Evolutionary conservation across 1,140 invertebrate species (phyloP), one percentile per base, ranked within the genome.

Genomic region (Anthonomus grandis): DNA sequence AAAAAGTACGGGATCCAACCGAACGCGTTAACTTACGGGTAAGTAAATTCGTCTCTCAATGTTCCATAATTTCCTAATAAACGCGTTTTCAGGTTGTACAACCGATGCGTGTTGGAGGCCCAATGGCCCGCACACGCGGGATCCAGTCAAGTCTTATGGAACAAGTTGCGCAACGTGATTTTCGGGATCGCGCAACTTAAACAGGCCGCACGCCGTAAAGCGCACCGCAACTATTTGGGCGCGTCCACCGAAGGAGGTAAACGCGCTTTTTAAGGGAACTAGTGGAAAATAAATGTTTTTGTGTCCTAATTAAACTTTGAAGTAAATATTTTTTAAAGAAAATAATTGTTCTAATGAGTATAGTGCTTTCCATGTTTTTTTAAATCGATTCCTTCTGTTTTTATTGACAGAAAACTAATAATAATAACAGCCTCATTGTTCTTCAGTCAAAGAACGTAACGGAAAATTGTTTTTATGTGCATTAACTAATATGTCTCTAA

Each of bases 11-110:
- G 92, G 0, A 82, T 98, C 12, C 91, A 95, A 69, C 94, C 95
- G 2, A 99, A 99, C 73, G 97, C 97, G 10, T 86, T 99, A 25
- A 99, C 97, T 0, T 99, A 99, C 72, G 96, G 95, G 61, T 91
- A 84, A 68, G 60, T 51, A 38, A 9, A 1, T 12, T 5, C 25
- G 34, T 39, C 2, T 51, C 21, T 19, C 8, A 41, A 52, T 4
- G 17, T 49, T 13, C 21, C 4, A 9, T 22, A 51, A 54, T 24
- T 51, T 42, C 31, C 5, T 52, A 10, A 34, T 46, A 19, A 27
- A 25, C n/a, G 54, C 39, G 15, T 21, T 51, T 66, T 31, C 49
- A 70, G 71, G 51, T 82, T 84, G 57, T 85, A 85, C 63, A 85
- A 85, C 69, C 74, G 82, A 31, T 85, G 83, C 67, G 94, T 98